phyloP scores from a whole-genome alignment of 2,888 invertebrate species.

The Deladenus siricidicola region DNA sequence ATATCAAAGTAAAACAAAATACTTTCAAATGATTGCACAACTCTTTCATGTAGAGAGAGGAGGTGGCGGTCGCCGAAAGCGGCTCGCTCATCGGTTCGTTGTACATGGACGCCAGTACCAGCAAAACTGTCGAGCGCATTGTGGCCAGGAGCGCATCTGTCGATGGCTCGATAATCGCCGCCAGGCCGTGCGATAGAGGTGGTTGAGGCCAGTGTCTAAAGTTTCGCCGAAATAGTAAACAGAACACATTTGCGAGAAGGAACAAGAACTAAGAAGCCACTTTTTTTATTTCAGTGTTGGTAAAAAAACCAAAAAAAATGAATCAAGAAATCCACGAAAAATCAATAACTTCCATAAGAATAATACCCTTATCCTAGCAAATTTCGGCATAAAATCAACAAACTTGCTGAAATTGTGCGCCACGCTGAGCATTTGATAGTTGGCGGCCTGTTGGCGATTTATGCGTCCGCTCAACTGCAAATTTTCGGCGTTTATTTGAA shows the following conservation, averaged over 20 bases:
- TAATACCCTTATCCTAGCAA: background rate
- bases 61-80: slow-evolving; percentile 8
- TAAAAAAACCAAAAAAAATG: too few relatives aligned
- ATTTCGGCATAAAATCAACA: background rate
- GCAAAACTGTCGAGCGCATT: slow-evolving; percentile 26
- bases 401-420: slow-evolving; percentile 26
- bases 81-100: slow-evolving; percentile 24
- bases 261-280: too few relatives aligned
- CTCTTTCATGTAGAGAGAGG: slow-evolving; percentile 31
- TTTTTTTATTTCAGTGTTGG: too few relatives aligned
- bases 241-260: slow-evolving; percentile 16
- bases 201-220: slow-evolving; percentile 26
- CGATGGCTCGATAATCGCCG: slow-evolving; percentile 22
- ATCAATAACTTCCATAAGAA: background rate
- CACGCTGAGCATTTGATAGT: slow-evolving; percentile 30
- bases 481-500: slow-evolving; percentile 15
- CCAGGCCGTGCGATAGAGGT: slow-evolving; percentile 12
- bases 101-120: slow-evolving; percentile 36
- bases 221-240: too few relatives aligned
- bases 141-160: slow-evolving; percentile 19
- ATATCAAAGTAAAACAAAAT: too few relatives aligned
- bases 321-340: too few relatives aligned
- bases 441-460: slow-evolving; percentile 7
- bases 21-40: slow-evolving; percentile 31
- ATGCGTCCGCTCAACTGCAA: slow-evolving; percentile 31